Evolutionary conservation across 2,888 invertebrate species (phyloP).

Genomic region (Cryptocephalus moraei): DNA sequence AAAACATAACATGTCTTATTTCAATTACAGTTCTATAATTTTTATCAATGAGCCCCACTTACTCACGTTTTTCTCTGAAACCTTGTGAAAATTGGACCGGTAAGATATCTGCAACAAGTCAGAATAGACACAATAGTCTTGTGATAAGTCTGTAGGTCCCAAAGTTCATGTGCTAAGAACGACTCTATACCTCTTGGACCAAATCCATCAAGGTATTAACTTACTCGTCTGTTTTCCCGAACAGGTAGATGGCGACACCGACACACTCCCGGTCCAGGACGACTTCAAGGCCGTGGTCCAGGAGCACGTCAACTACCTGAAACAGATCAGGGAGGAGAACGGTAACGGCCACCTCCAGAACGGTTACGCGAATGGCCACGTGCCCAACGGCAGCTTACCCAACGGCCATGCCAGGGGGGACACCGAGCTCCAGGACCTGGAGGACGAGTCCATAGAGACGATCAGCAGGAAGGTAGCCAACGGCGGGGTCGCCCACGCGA

Average conservation of each 20-base stretch:
- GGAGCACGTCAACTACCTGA: conserved; percentile 56
- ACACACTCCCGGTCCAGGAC: conserved; percentile 63
- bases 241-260: conserved; percentile 80
- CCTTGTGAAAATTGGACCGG: too few relatives aligned
- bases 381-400: conserved; percentile 20
- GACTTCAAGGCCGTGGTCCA: conserved; percentile 64
- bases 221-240: conserved; percentile 3
- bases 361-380: conserved; percentile 18
- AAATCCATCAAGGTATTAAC: not conserved
- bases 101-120: too few relatives aligned
- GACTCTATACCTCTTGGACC: not conserved
- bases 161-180: too few relatives aligned
- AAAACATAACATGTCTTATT: too few relatives aligned
- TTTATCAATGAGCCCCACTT: too few relatives aligned
- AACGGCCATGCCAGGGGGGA: conserved; percentile 16
- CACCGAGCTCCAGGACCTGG: conserved; percentile 27
- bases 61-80: too few relatives aligned
- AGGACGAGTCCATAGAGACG: conserved; percentile 31
- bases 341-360: conserved; percentile 18
- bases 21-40: too few relatives aligned
- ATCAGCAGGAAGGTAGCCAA: conserved; percentile 31
- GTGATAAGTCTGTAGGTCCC: too few relatives aligned
- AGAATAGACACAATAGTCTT: too few relatives aligned
- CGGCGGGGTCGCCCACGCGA: conserved; percentile 21
- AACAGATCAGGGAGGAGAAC: conserved; percentile 14